These are phyloP conservation scores for Agelas oroides DNA, from an alignment of 37 sponge, comb jelly and placozoan species.

Conservation along the genomic window DNA sequence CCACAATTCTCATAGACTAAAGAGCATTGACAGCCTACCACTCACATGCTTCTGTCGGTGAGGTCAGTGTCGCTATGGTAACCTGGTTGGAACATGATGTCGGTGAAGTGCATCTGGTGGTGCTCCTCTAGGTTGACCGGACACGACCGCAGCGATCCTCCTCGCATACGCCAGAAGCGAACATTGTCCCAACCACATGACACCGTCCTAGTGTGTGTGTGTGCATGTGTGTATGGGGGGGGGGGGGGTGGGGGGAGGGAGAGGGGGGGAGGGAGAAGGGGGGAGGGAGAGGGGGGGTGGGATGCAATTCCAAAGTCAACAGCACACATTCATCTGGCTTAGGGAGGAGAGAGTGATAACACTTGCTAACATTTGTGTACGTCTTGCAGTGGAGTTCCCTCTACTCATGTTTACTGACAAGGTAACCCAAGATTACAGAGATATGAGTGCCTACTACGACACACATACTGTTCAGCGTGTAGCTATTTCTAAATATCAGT, in stretches of 20 bases:
- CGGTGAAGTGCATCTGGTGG: conserved; percentile 85
- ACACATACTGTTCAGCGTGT: no score
- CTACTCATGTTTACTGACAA: no score
- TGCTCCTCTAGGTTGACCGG: conserved; percentile 81
- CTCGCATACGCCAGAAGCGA: conserved; percentile 84
- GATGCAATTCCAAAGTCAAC: neutral
- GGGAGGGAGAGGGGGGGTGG: neutral
- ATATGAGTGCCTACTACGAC: no score
- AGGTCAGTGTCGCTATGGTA: conserved; percentile 51
- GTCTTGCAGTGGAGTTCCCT: no score
- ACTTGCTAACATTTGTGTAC: no score
- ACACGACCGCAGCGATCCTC: conserved; percentile 68
- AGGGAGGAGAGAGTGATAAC: no score
- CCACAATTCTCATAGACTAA: no score
- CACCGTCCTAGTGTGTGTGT: conserved; percentile 64
- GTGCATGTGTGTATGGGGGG: neutral
- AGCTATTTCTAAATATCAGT: no score
- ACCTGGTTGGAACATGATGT: conserved; percentile 70
- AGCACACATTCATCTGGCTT: no score
- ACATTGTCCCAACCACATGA: conserved; percentile 92
- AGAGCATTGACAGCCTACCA: no score
- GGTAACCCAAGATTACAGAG: no score
- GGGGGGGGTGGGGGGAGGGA: neutral
- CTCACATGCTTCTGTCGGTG: conserved; percentile 65
- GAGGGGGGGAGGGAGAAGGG: neutral